Percentiles rank a stretch among this genome's conserved stretches.
Evolutionary conservation across 2,113 vertebrate species (phyloP).

Genomic region (Pelvicachromis taeniatus): DNA sequence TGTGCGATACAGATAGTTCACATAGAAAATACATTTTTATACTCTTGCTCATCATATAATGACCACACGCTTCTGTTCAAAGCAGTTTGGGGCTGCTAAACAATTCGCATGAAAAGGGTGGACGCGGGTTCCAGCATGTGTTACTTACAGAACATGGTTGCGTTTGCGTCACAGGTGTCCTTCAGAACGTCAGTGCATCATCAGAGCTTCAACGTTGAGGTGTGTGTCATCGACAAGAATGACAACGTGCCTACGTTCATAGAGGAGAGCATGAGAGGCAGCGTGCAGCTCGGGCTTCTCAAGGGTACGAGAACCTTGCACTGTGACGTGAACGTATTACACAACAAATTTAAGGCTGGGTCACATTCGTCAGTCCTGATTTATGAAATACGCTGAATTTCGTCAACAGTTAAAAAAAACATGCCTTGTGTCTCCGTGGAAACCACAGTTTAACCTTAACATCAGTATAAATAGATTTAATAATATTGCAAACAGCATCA

Average conservation of each 20-base stretch:
- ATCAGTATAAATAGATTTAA: neutral
- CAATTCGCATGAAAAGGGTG: neutral
- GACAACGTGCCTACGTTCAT: slow-evolving; percentile 74
- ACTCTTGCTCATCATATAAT: neutral
- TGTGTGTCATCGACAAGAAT: slow-evolving; percentile 77
- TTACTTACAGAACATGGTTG: neutral
- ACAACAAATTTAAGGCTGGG: neutral
- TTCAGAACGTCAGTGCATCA: slow-evolving; percentile 61
- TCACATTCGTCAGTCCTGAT: neutral
- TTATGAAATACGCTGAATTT: neutral
- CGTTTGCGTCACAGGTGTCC: slow-evolving; percentile 55
- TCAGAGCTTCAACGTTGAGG: slow-evolving; percentile 67
- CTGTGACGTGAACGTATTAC: neutral
- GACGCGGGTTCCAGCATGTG: neutral
- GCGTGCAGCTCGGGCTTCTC: slow-evolving; percentile 73
- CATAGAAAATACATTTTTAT: neutral
- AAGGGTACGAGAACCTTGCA: slow-evolving; percentile 56
- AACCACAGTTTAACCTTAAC: neutral
- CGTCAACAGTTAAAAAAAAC: neutral
- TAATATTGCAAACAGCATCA: neutral
- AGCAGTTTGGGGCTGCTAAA: neutral
- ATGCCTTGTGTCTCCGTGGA: neutral
- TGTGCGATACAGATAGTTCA: neutral
- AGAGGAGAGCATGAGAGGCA: slow-evolving; percentile 70
- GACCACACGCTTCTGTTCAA: neutral